phyloP scores from a whole-genome alignment of 2,888 invertebrate genomes.

The Platycheirus albimanus region DNA sequence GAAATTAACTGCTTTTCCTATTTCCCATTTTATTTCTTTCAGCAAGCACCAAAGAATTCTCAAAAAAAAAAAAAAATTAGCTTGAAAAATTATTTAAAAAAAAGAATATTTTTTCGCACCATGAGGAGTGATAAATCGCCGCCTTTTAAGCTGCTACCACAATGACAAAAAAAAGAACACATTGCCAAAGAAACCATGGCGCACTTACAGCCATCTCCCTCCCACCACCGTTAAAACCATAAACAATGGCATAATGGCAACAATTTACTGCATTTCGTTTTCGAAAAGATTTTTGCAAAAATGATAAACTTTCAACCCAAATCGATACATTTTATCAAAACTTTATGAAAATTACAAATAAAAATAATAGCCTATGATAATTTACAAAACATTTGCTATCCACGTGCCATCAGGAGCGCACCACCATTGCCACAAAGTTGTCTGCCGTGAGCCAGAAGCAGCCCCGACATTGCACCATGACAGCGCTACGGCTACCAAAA shows the following conservation, averaged over 20 bases:
- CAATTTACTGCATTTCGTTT: slow-evolving; percentile 41
- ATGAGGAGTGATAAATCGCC: slow-evolving; percentile 58
- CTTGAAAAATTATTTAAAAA: slow-evolving; percentile 5
- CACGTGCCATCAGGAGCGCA: slow-evolving; percentile 46
- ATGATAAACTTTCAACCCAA: neutral
- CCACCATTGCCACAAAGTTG: slow-evolving; percentile 47
- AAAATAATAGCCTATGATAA: too few species aligned
- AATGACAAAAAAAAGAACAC: slow-evolving; percentile 44
- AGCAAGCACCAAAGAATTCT: neutral
- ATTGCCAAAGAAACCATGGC: neutral
- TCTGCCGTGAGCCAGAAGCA: slow-evolving; percentile 25
- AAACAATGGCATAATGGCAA: slow-evolving; percentile 66
- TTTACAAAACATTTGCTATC: neutral
- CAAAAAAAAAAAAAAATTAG: neutral
- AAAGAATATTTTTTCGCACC: slow-evolving; percentile 47
- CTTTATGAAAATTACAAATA: slow-evolving; percentile 1
- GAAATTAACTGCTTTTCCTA: too few species aligned
- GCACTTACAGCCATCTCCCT: slow-evolving; percentile 41
- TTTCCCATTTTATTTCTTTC: too few species aligned
- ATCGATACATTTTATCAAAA: slow-evolving; percentile 10
- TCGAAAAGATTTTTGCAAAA: slow-evolving; percentile 26
- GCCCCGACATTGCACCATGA: slow-evolving; percentile 40
- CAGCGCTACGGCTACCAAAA: too few species aligned
- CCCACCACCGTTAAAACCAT: slow-evolving; percentile 38
- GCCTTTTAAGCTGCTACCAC: slow-evolving; percentile 67